Conservation (phyloP, 2,888 invertebrate species). For the Tetranychus piercei region DNA sequence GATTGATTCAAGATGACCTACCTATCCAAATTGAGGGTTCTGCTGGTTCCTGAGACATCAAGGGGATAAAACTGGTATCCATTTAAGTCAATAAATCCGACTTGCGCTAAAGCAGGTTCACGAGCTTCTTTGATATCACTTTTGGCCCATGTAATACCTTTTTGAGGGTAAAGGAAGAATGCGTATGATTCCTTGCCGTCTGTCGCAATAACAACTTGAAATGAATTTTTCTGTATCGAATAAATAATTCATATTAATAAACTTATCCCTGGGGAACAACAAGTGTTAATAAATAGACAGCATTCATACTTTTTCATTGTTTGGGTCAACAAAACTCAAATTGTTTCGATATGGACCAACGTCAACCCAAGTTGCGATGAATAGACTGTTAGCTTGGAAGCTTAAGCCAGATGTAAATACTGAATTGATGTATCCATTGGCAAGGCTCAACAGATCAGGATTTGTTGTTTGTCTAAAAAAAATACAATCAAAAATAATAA, state of each 20-base stretch:
- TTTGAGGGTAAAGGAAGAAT: constrained; percentile 65
- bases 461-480: background rate
- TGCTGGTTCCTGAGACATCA: constrained; percentile 76
- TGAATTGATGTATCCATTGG: background rate
- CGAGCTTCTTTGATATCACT: constrained; percentile 44
- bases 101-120: constrained; percentile 46
- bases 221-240: constrained; percentile 51
- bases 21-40: constrained; percentile 58
- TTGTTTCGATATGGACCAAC: constrained; percentile 46
- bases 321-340: background rate
- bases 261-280: background rate
- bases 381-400: constrained; percentile 56
- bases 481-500: background rate
- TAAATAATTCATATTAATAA: background rate
- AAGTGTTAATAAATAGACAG: background rate
- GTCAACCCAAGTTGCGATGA: constrained; percentile 74
- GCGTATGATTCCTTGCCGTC: constrained; percentile 64
- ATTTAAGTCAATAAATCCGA: constrained; percentile 69
- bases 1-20: constrained; percentile 33
- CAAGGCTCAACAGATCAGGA: background rate
- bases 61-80: constrained; percentile 49
- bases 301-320: background rate
- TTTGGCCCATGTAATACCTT: constrained; percentile 79
- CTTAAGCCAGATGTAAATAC: constrained; percentile 31
- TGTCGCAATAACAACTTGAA: constrained; percentile 55